Base-by-base conservation (phyloP, 2,113 vertebrate species). In the Myiopsitta monachus region DNA sequence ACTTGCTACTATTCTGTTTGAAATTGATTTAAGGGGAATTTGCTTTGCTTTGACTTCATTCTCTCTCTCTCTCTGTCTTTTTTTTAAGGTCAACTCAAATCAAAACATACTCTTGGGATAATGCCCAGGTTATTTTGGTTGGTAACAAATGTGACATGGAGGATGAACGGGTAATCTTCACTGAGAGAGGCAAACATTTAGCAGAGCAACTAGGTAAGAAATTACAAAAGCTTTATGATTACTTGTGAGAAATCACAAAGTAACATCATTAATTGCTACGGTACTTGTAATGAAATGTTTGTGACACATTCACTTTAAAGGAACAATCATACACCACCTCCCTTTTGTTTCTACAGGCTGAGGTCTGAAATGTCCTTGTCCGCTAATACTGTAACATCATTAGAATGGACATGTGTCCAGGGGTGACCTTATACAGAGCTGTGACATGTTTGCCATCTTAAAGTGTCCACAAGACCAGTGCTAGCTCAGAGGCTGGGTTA, bases 131-230 rank as follows among this genome's bases (percentile, higher is more conserved):
- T 97, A 98, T 99, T 97, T 97, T 99, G 95, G 99, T 99, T 15
- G 99, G 98, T 57, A 99, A 99, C 97, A 99, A 99, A 95, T 99
- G 99, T 95, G 99, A 99, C 96, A 99, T 99, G 99, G 99, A 99
- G 83, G 99, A 99, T 61, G 99, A 99, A 95, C 97, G 99, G 44
- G 98, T 99, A 73, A 97, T 99, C 89, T 99, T 99, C 14, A 98
- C 98, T 27, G 99, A 99, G 91, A 99, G 98, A 87, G 99, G 99
- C 80, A 98, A 98, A 90, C 98, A 98, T 93, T 98, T 99, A 97
- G 99, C 99, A 74, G 99, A 99, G 81, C 99, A 99, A 96, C 98
- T 99, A 81, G 99, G 99, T 99, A 98, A 98, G 99, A 78, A 90
- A 51, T 46, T 2, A 54, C 18, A 49, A 85, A 87, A 74, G 5